Conservation (phyloP, 2,113 vertebrate species). For the Nanorana parkeri region DNA sequence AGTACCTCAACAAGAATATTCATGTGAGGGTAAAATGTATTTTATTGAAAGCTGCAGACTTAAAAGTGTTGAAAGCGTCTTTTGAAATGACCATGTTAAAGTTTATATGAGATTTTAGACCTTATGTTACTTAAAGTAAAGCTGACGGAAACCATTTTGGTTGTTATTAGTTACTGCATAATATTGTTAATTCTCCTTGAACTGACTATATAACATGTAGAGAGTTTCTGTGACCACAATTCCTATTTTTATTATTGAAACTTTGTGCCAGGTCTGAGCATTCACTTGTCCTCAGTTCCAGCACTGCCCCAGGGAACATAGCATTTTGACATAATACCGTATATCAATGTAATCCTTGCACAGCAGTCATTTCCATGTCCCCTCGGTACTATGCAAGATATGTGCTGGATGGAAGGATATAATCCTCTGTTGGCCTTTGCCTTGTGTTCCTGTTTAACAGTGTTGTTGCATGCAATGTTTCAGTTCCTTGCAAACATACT, state of each 20-base stretch:
- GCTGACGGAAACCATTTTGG: no score
- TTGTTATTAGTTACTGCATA: no score
- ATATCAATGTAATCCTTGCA: slow-evolving; percentile 38
- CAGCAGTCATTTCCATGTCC: slow-evolving; percentile 41
- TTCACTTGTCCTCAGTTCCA: background rate
- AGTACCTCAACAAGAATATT: no score
- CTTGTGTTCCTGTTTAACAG: background rate
- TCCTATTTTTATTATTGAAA: slow-evolving; percentile 26
- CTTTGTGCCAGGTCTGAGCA: slow-evolving; percentile 19
- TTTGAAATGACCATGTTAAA: no score
- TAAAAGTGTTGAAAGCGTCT: no score
- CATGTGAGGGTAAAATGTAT: no score
- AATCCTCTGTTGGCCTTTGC: background rate
- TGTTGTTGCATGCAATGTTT: background rate
- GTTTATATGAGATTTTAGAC: no score
- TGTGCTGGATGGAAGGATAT: slow-evolving; percentile 7
- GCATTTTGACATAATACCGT: slow-evolving; percentile 26
- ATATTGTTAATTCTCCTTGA: no score
- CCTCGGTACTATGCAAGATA: slow-evolving; percentile 39
- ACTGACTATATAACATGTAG: background rate
- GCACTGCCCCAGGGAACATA: slow-evolving; percentile 10
- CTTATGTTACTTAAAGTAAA: no score
- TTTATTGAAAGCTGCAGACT: no score
- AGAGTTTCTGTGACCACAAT: background rate
- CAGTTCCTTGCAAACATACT: no score